These are phyloP conservation scores for Melopsittacus undulatus DNA, from an alignment of 2,797 vertebrate genomes.

Conservation along the genomic window DNA sequence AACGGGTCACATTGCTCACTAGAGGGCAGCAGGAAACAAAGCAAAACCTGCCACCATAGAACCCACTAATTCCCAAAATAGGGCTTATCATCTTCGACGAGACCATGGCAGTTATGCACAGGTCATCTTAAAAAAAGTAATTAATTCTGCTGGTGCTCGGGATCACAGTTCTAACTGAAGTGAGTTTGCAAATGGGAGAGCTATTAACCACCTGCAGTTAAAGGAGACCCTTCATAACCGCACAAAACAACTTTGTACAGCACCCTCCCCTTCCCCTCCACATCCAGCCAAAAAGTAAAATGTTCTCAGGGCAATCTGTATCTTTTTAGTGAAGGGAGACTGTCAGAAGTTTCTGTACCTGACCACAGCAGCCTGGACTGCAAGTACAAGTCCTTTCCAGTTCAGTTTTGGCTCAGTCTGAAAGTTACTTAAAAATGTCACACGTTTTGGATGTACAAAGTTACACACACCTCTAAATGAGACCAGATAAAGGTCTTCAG, in stretches of 20 bases:
- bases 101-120: background rate
- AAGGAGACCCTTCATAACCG: background rate
- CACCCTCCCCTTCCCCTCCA: background rate
- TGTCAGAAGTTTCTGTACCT: background rate
- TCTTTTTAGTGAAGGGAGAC: background rate
- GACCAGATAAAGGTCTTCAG: background rate
- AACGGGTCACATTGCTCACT: background rate
- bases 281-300: background rate
- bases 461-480: background rate
- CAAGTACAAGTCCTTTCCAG: background rate
- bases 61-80: background rate
- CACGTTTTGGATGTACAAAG: fast-evolving
- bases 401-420: background rate
- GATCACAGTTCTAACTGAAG: background rate
- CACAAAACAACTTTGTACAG: background rate
- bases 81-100: background rate
- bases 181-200: background rate
- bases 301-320: fast-evolving
- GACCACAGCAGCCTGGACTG: background rate
- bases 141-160: background rate
- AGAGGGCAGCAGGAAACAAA: slow-evolving; percentile 58
- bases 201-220: background rate
- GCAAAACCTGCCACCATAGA: background rate
- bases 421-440: background rate
- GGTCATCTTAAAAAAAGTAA: background rate